phyloP scores from a whole-genome alignment of 2,888 invertebrate species.

The Pogonocherus hispidulus region DNA sequence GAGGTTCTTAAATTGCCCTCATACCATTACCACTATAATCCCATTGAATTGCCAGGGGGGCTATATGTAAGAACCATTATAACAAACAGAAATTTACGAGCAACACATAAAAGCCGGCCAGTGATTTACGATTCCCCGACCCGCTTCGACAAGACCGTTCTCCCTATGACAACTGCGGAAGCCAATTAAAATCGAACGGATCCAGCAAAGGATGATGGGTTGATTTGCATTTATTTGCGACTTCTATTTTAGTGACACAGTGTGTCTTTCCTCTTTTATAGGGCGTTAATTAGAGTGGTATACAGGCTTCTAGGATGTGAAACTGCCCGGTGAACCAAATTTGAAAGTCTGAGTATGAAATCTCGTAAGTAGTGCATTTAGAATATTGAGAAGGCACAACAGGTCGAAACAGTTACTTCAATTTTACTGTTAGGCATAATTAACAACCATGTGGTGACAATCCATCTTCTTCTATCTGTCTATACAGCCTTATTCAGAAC shows the following conservation, averaged over 20 bases:
- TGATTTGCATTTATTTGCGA: not conserved
- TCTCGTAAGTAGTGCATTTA: too few species aligned
- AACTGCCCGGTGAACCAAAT: too few species aligned
- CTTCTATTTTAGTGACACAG: not conserved
- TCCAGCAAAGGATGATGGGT: not conserved
- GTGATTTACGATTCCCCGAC: not conserved
- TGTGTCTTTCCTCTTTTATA: too few species aligned
- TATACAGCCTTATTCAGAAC: too few species aligned
- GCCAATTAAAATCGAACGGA: not conserved
- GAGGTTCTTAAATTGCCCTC: conserved; percentile 1
- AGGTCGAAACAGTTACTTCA: too few species aligned
- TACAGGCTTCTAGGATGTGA: too few species aligned
- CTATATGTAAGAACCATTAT: conserved; percentile 14
- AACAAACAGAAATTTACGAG: conserved; percentile 14
- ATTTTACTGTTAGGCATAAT: too few species aligned
- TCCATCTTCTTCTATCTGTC: too few species aligned
- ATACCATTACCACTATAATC: conserved; percentile 10
- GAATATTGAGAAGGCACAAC: too few species aligned
- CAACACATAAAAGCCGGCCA: conserved; percentile 5
- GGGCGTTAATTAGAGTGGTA: too few species aligned
- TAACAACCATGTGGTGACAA: too few species aligned
- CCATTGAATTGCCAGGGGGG: conserved; percentile 10
- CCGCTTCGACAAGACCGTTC: conserved; percentile 12
- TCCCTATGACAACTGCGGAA: conserved; percentile 6
- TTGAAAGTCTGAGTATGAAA: too few species aligned